Evolutionary conservation across 1,140 invertebrate genomes (phyloP), one percentile per base, ranked within the genome.

Genomic region (Globodera rostochiensis): DNA sequence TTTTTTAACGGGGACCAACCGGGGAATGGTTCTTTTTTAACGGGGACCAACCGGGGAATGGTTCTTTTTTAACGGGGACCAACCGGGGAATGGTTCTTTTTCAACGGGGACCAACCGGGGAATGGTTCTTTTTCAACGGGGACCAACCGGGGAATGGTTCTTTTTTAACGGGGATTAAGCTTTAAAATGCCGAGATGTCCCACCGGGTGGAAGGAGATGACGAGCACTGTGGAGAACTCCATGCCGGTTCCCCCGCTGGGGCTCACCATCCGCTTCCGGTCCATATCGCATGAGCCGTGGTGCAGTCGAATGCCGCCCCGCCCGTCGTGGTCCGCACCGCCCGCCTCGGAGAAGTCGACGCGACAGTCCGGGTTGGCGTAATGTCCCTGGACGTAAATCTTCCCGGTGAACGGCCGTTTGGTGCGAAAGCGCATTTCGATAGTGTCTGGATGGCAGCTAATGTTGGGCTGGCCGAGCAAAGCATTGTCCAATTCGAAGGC

Each of bases 231-330:
- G 19, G 86, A 88, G 53, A 89, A 89, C 81, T 87, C 85, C 88
- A 89, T 90, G 46, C 88, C 88, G 75, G 87, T 83, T 9, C 86
- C 85, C 7, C 74, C 53, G 47, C 85, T 80, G 83, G 81, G 66
- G 79, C 47, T 49, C 64, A 78, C 77, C 77, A 79, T 82, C 21
- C 89, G 74, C 73, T 89, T 87, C 75, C 88, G 46, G 53, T 90
- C 86, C 88, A 89, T 89, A 76, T 89, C 87, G 74, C 88, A 89
- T 3, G 86, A 84, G 8, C 88, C 88, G 74, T 89, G 88, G 77
- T 86, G 86, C 19, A 89, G 78, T 79, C 80, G 74, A 47, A 89
- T 89, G 5, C 89, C 89, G 8, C 87, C 88, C 82, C 88, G 36
- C 78, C 87, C 66, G 80, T 79, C 21, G 57, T 81, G 50, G 83